Evolutionary conservation across 1,140 invertebrate genomes (phyloP), one percentile per base, ranked within the genome.

Genomic region (Aleiodes sp.): DNA sequence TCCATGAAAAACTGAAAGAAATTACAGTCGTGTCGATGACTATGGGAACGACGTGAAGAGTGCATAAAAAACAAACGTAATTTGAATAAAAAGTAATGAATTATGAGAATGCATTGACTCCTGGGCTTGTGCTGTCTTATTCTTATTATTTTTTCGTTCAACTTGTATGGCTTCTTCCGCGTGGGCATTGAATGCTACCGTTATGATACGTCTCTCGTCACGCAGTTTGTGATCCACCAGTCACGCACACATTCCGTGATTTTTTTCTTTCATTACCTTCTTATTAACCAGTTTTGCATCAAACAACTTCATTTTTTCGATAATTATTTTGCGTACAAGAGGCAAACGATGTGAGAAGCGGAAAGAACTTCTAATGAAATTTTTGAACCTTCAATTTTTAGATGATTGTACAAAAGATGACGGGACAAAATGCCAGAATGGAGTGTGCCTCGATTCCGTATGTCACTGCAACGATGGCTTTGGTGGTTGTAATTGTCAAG

Each of bases 391-490:
- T 7, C 10, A 14, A 77, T 73, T 80, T 90, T 41, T 87, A 97
- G 95, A 94, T 87, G 93, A 96, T 87, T 97, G 96, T 90, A 94
- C 92, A 84, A 92, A 93, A 87, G 93, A 95, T 85, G 91, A 93
- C 83, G 92, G 94, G 84, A 90, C 91, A 78, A 89, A 87, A 82
- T 97, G 96, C 88, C 91, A 93, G 83, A 96, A 97, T 86, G 96
- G 96, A 81, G 95, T 93, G 76, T 98, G 96, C 88, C 89, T 98
- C 74, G 94, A 96, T 83, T 92, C 92, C 77, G 94, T 96, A 79
- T 98, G 96, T 88, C 94, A 97, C 87, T 98, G 96, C 86, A 97
- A 98, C 84, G 96, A 97, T 85, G 96, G 96, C 71, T 97, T 91
- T 80, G 95, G 95, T 70, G 96, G 96, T 70, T 96, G 95, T 84